phyloP scores from a whole-genome alignment of 2,888 invertebrate genomes.

The Drosophila recens region DNA sequence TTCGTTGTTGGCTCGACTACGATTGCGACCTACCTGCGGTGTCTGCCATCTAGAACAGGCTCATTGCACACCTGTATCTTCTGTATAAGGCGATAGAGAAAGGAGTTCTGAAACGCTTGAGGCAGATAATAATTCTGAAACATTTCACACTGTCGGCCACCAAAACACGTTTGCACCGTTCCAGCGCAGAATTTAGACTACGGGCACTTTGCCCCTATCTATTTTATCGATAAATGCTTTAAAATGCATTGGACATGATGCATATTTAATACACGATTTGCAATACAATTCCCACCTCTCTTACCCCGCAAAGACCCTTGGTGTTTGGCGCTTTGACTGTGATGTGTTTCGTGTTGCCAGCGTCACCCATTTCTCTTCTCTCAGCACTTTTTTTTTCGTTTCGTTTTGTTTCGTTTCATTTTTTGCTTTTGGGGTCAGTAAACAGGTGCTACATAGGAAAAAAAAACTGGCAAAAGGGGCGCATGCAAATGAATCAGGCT shows the following conservation, averaged over 20 bases:
- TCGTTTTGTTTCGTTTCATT: conserved; percentile 14
- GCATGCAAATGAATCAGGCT: conserved; percentile 67
- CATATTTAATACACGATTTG: conserved; percentile 71
- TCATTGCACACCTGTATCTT: conserved; percentile 76
- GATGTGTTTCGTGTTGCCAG: conserved; percentile 63
- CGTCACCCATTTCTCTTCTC: conserved; percentile 26
- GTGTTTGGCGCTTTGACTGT: conserved; percentile 54
- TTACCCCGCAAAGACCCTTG: conserved; percentile 3
- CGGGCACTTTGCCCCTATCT: conserved; percentile 40
- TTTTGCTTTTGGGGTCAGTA: conserved; percentile 67
- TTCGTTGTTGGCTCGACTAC: too few species aligned
- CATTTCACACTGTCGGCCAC: conserved; percentile 50
- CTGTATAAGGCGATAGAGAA: conserved; percentile 69
- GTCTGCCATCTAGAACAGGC: conserved; percentile 44
- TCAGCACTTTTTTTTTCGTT: conserved; percentile 15
- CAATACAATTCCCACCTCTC: conserved; percentile 17
- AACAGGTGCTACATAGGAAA: conserved; percentile 52
- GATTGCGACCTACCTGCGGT: conserved; percentile 67
- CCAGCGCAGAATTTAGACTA: conserved; percentile 48
- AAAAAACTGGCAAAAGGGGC: conserved; percentile 15
- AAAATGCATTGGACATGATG: conserved; percentile 74
- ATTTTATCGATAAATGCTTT: conserved; percentile 76
- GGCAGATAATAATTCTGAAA: conserved; percentile 68
- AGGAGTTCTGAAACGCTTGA: conserved; percentile 67
- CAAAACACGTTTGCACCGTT: conserved; percentile 38